These are phyloP conservation scores for Simalia tracyae DNA, from an alignment of 2,797 vertebrate species.

Conservation along the genomic window DNA sequence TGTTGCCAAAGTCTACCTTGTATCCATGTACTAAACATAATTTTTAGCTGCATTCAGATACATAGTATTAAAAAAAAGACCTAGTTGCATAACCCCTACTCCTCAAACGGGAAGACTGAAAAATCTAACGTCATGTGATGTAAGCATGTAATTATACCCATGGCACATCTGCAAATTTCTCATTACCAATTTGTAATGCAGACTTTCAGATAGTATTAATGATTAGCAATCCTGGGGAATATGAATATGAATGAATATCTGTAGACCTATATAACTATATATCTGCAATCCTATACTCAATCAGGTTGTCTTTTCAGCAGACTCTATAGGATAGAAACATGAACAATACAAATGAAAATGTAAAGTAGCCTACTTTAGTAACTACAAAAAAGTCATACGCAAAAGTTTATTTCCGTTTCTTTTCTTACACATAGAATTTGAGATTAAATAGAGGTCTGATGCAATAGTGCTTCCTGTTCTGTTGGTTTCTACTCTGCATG, in stretches of 20 bases:
- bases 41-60: background rate
- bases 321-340: background rate
- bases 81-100: background rate
- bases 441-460: background rate
- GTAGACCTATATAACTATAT: no score
- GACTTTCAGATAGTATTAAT: background rate
- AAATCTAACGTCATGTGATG: background rate
- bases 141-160: background rate
- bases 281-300: background rate
- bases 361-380: background rate
- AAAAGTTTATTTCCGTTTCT: conserved; percentile 23
- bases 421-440: background rate
- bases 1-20: background rate
- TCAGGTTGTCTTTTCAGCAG: background rate
- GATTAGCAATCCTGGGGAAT: background rate
- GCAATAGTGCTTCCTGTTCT: conserved; percentile 11
- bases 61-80: background rate
- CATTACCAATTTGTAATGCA: background rate
- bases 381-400: conserved; percentile 14
- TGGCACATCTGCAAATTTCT: background rate
- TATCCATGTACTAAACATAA: background rate
- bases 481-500: background rate
- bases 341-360: conserved; percentile 16
- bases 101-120: background rate
- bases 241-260: no score